Conservation (phyloP, 2,888 invertebrate species). For the Oeneis ivallda region DNA sequence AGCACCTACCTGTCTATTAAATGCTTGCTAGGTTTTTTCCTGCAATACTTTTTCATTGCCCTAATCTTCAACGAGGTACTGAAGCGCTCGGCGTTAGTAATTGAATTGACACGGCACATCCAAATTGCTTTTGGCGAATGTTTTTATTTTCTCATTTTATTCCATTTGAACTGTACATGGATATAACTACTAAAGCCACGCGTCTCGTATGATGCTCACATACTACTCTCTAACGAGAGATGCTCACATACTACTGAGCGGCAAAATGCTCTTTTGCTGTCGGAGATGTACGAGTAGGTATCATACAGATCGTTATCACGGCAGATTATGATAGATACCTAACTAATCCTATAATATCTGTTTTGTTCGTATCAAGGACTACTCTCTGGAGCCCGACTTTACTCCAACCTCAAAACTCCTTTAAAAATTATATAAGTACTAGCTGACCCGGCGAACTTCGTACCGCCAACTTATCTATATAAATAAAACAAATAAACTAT, state of each 20-base stretch:
- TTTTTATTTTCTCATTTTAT: slow-evolving; percentile 54
- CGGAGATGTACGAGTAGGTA: slow-evolving; percentile 39
- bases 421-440: too few relatives aligned
- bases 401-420: too few relatives aligned
- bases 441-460: too few relatives aligned
- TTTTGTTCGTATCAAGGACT: slow-evolving; percentile 40
- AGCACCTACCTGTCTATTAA: slow-evolving; percentile 59
- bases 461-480: too few relatives aligned
- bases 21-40: slow-evolving; percentile 55
- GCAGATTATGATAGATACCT: slow-evolving; percentile 40
- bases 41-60: slow-evolving; percentile 67
- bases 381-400: slow-evolving; percentile 50
- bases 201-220: slow-evolving; percentile 37
- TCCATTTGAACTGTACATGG: slow-evolving; percentile 34
- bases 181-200: slow-evolving; percentile 39
- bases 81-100: slow-evolving; percentile 51
- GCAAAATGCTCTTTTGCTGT: slow-evolving; percentile 45
- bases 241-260: slow-evolving; percentile 29
- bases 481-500: too few relatives aligned
- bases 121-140: slow-evolving; percentile 55
- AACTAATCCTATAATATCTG: slow-evolving; percentile 60
- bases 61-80: slow-evolving; percentile 56
- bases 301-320: slow-evolving; percentile 23
- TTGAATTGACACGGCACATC: slow-evolving; percentile 60
- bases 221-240: too few relatives aligned